Evolutionary conservation across 1,140 invertebrate genomes (phyloP), one percentile per base, ranked within the genome.

Genomic region (Lepidostoma basale): DNA sequence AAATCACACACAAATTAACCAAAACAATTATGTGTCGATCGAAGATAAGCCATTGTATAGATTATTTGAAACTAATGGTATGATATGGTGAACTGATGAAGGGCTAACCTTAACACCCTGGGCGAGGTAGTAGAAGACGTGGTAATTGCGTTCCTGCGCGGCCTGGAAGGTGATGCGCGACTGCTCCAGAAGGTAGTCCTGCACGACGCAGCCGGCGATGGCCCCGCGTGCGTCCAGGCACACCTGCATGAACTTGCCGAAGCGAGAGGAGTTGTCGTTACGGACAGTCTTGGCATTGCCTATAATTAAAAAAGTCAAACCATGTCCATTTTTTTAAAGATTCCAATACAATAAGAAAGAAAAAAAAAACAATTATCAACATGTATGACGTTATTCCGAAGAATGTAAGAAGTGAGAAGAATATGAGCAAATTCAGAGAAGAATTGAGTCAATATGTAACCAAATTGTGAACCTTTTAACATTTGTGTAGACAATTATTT

Each of bases 201-300:
- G 92, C 47, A 98, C 93, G 68, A 97, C 94, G 73, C 96, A 98
- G 12, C 97, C 97, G 71, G 92, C 91, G 69, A 98, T 98, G 79
- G 92, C 90, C 84, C 90, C 93, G 73, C 89, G 90, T 65, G 85
- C 88, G 85, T 98, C 96, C 77, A 98, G 94, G 78, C 95, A 96
- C 2, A 98, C 93, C 83, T 96, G 95, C 86, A 98, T 96, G 77
- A 98, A 98, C 81, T 98, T 98, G 14, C 97, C 97, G 80, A 99
- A 99, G 28, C 97, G 87, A 44, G 94, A 96, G 14, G 95, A 98
- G 81, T 99, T 99, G 80, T 99, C 96, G 80, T 99, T 99, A 28
- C 96, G 87, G 6, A 96, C 92, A 0, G 97, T 98, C 83, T 97
- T 98, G 0, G 97, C 97, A 84, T 99, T 98, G 67, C 94, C 95